phyloP scores from a whole-genome alignment of 2,797 vertebrate species.

The Malacoctenus gilli region DNA sequence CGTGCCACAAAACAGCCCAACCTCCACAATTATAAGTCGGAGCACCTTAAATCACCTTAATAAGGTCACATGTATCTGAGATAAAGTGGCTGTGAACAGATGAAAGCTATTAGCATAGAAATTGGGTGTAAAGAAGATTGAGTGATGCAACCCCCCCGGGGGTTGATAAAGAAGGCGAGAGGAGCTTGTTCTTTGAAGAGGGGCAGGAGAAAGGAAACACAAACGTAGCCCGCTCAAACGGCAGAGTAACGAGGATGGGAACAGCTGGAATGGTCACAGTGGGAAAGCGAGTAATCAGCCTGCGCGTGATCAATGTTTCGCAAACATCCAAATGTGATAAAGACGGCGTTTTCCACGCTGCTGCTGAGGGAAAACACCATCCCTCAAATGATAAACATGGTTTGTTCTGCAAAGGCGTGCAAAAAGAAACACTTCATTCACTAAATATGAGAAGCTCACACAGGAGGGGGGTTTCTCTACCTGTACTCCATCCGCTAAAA shows the following conservation, averaged over 20 bases:
- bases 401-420: conserved; percentile 4
- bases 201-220: conserved; percentile 34
- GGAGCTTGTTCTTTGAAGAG: conserved; percentile 35
- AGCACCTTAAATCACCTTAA: conserved; percentile 55
- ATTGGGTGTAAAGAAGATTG: conserved; percentile 66
- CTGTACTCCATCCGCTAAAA: too few species aligned
- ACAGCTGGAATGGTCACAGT: conserved; percentile 22
- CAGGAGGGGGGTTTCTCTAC: too few species aligned
- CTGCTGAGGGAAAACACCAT: conserved; percentile 32
- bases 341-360: neutral
- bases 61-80: conserved; percentile 61
- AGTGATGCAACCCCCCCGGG: conserved; percentile 28
- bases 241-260: conserved; percentile 15
- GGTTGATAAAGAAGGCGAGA: conserved; percentile 33
- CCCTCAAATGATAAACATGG: conserved; percentile 9
- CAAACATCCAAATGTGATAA: conserved; percentile 30
- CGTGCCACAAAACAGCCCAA: conserved; percentile 40
- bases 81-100: conserved; percentile 64
- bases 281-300: conserved; percentile 9
- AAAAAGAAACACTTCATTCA: neutral
- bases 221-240: conserved; percentile 40
- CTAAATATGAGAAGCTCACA: conserved; percentile 10
- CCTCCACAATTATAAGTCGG: conserved; percentile 38
- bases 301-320: conserved; percentile 23
- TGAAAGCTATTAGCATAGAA: conserved; percentile 75